Conservation (phyloP, 2,113 vertebrate species). For the Ploceus nigricollis region DNA sequence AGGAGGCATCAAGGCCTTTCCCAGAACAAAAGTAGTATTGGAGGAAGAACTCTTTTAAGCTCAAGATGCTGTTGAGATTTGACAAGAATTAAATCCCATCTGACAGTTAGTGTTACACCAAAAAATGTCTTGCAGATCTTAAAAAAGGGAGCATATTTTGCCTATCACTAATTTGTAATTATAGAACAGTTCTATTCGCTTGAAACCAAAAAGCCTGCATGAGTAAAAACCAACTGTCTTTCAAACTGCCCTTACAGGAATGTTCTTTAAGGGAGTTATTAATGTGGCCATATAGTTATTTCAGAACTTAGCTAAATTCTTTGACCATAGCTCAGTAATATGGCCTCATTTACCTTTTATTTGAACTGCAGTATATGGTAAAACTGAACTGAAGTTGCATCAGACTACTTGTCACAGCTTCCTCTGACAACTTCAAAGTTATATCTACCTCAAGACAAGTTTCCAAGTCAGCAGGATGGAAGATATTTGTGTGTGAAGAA, state of each 20-base stretch:
- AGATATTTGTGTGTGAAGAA: not conserved
- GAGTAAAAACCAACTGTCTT: not conserved
- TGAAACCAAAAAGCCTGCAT: not conserved
- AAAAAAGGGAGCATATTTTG: not conserved
- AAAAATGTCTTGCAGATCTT: not conserved
- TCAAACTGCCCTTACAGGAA: not conserved
- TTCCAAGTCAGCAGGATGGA: slow-evolving; percentile 7
- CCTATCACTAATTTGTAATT: not conserved
- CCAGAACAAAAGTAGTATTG: not conserved
- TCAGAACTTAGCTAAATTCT: not conserved
- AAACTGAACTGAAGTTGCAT: slow-evolving; percentile 12
- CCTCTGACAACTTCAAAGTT: slow-evolving; percentile 18
- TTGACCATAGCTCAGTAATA: not conserved
- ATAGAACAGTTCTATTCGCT: not conserved
- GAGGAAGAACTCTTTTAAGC: not conserved
- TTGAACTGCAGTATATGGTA: not conserved
- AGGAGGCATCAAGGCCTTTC: not conserved
- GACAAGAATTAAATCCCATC: not conserved
- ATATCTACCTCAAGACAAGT: slow-evolving; percentile 3
- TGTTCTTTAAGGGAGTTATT: not conserved
- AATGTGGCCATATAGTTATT: not conserved
- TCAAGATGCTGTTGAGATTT: not conserved
- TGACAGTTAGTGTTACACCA: not conserved
- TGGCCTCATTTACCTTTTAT: not conserved
- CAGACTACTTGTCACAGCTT: not conserved